phyloP scores from a whole-genome alignment of 2,888 invertebrate genomes.

The Deilephila elpenor region DNA sequence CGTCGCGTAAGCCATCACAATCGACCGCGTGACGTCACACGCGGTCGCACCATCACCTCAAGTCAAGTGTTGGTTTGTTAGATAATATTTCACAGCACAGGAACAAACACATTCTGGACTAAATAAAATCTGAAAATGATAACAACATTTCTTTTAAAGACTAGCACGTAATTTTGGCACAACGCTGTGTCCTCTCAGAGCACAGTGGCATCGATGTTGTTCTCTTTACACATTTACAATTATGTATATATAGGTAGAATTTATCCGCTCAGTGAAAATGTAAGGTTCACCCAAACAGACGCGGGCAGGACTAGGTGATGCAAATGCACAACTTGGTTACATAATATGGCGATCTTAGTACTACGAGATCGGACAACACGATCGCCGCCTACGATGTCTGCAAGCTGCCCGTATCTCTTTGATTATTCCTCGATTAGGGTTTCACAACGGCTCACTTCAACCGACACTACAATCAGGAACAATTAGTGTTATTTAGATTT shows the following conservation, averaged over 20 bases:
- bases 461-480: constrained; percentile 62
- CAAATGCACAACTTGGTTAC: constrained; percentile 31
- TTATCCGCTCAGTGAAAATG: constrained; percentile 69
- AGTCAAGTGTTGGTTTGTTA: constrained; percentile 79
- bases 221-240: constrained; percentile 60
- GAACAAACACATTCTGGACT: constrained; percentile 84
- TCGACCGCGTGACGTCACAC: constrained; percentile 45
- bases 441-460: constrained; percentile 64
- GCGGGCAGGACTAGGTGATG: constrained; percentile 35
- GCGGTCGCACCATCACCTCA: constrained; percentile 47
- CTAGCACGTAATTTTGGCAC: constrained; percentile 85
- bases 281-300: constrained; percentile 42
- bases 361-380: constrained; percentile 30
- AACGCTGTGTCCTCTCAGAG: constrained; percentile 73
- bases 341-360: constrained; percentile 31
- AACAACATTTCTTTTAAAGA: constrained; percentile 82
- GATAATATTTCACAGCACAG: constrained; percentile 80
- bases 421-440: constrained; percentile 55
- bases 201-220: constrained; percentile 80
- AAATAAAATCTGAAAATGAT: constrained; percentile 85
- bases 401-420: constrained; percentile 42
- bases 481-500: constrained; percentile 56
- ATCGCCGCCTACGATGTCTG: constrained; percentile 30
- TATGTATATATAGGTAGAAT: constrained; percentile 54
- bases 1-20: constrained; percentile 54